A percentile compares a stretch with the other conserved stretches of the same genome.
Evolutionary conservation across 2,888 invertebrate genomes (phyloP).

Genomic region (Dicyrtoma fusca): DNA sequence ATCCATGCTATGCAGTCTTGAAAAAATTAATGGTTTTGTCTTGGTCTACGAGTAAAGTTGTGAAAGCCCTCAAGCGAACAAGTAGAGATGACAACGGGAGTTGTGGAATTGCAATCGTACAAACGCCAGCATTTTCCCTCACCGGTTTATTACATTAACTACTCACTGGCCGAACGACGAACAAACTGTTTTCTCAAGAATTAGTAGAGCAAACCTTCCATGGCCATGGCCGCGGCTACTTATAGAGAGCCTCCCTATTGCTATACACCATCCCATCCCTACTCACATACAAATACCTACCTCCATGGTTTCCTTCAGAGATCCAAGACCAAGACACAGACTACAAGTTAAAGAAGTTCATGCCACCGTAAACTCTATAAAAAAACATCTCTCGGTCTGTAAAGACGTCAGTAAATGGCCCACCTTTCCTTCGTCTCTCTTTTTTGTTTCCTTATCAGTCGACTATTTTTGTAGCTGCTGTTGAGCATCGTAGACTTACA

Average conservation of each 20-base stretch:
- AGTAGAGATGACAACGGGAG: conserved; percentile 17
- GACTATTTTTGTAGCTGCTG: no score
- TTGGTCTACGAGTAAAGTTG: conserved; percentile 18
- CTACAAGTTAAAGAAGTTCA: neutral
- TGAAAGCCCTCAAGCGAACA: conserved; percentile 31
- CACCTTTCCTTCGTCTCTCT: neutral
- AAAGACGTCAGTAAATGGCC: neutral
- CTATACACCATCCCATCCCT: neutral
- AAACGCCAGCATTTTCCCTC: conserved; percentile 23
- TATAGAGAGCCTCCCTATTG: neutral
- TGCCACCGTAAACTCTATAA: no score
- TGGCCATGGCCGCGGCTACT: neutral
- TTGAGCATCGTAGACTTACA: no score
- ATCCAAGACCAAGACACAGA: neutral
- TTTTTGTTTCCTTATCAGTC: neutral
- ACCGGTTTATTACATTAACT: conserved; percentile 31
- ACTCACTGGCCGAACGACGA: conserved; percentile 24
- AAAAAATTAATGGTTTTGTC: conserved; percentile 31
- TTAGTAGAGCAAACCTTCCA: conserved; percentile 33
- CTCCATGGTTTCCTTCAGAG: neutral
- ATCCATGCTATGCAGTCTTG: neutral
- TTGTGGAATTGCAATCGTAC: conserved; percentile 1
- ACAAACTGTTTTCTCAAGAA: conserved; percentile 22
- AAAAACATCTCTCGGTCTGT: neutral
- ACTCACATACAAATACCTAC: no score